Base-by-base conservation (phyloP, 1,140 invertebrate species). In the Pogonus chalceus region DNA sequence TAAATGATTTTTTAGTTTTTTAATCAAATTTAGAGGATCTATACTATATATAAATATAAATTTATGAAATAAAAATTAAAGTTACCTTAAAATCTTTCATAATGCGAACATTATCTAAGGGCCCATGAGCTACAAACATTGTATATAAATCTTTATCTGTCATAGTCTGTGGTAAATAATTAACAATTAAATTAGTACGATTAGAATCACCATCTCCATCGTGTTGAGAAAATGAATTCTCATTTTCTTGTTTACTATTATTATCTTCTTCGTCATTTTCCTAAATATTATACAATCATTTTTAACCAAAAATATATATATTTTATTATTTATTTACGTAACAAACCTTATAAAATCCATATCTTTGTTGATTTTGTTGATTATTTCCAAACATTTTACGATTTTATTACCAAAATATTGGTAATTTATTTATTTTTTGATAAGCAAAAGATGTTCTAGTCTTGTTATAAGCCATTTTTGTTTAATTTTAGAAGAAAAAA, bases 91-190 rank as follows among this genome's bases (percentile, higher is more conserved):
- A 43, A 86, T 95, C 89, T 66, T 90, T 85, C 83, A 96, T 92
- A 61, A 97, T 89, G 61, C 91, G 83, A 65, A 90, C 90, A 54
- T 84, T 89, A 65, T 93, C 90, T 37, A 96, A 81, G 4, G 85
- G 83, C 49, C 91, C 90, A 59, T 92, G 85, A 20, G 84, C 85
- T 52, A 85, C 80, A 68, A 97, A 97, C 71, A 96, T 81, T 52
- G 83, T 83, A 66, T 85, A 88, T 24, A 96, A 79, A 62, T 96
- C 91, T 62, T 90, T 87, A 67, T 96, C 92, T 1, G 87, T 89
- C 75, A 95, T 86, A 58, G 81, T 88, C 71, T 97, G 94, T 10
- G 94, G 94, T 56, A 97, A 78, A 69, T 96, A 97, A 73, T 97
- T 97, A 60, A 96, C 86, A 56, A 97, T 97, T 54, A 96, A 76